Percentiles rank a stretch among this genome's conserved stretches.
These are phyloP conservation scores for Eurosta solidaginis DNA, from an alignment of 1,140 invertebrate genomes.

Conservation along the genomic window DNA sequence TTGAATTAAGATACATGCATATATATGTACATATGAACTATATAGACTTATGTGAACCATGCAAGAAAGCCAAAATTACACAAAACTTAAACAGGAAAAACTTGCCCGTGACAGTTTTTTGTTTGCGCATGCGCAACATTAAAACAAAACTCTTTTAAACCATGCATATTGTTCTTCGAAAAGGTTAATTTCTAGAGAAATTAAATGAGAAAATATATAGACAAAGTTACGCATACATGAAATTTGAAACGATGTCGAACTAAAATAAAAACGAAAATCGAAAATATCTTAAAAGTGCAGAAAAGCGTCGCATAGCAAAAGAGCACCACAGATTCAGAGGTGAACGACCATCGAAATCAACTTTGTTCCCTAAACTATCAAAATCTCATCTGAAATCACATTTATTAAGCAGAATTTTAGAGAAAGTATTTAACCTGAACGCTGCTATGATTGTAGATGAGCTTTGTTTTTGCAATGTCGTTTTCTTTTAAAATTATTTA, in stretches of 20 bases:
- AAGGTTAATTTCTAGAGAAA: conserved; percentile 19
- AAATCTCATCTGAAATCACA: not conserved
- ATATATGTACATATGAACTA: not conserved
- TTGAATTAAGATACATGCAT: not conserved
- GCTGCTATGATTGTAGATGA: not conserved
- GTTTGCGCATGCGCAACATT: not conserved
- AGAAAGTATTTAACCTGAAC: conserved; percentile 6
- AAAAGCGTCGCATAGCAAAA: not conserved
- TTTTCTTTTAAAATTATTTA: too few species aligned
- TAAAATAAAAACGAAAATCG: not conserved
- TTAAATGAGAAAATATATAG: conserved; percentile 20
- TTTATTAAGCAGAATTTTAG: conserved; percentile 1
- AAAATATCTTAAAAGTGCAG: conserved; percentile 15
- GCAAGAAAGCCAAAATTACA: not conserved
- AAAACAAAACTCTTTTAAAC: not conserved
- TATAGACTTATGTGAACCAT: not conserved
- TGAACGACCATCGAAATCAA: too few species aligned
- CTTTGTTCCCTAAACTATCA: not conserved
- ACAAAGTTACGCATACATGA: not conserved
- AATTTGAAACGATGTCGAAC: not conserved
- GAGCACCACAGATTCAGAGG: not conserved
- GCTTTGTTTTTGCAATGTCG: not conserved
- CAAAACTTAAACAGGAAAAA: not conserved
- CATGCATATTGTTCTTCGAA: not conserved
- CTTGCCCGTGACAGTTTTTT: conserved; percentile 2